Base-by-base conservation (phyloP, 2,888 invertebrate species). In the Toxonevra muliebris region DNA sequence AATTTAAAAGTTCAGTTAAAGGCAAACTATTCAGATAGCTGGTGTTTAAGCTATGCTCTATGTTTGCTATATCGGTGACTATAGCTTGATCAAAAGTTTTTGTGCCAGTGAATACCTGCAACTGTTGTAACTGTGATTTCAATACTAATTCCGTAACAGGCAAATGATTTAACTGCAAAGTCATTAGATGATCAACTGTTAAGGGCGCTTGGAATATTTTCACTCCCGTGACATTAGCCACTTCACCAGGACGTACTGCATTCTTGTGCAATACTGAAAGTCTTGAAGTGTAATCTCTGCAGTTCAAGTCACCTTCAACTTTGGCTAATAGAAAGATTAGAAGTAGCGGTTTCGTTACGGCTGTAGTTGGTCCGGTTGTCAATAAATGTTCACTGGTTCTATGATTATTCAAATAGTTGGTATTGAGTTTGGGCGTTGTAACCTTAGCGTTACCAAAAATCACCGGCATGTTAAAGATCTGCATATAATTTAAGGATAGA, bases 261-360 rank as follows among this genome's bases (percentile, higher is more conserved):
- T 79, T 76, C 19, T 55, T 59, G 7, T 77, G 64, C 1, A 82
- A 66, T 10, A 79, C 68, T 0, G 76, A 72, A 55, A 83, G 64
- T 4, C 75, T 78, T 0, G 82, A 77, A 15, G 73, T 76, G 45
- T 76, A 77, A 12, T 75, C 71, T 7, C 61, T 55, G 8, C 75
- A 77, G 4, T 72, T 43, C 0, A 83, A 41, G 61, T 76, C 70
- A 0, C 80, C 82, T 53, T 73, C 65, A 0, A 82, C 68, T 3
- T 69, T 66, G 11, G 75, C 81, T 54, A 75, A 76, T 76, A 82
- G 78, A 57, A 83, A 80, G 5, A 84, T 76, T 0, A 75, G n/a
- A 42, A 76, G 54, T 0, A 76, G 75, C 15, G 53, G 12, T 30
- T 2, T 7, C 30, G 30, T 30, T 19, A n/a, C 7, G 0, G 11